A percentile compares a stretch with the other conserved stretches of the same genome.
Evolutionary conservation across 2,113 vertebrate genomes (phyloP).

Genomic region (human (Homo sapiens)): GRCh38 chr15:80974001-80974500

Average conservation of each 20-base stretch:
- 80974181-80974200: neutral
- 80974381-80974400: neutral
- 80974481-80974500: neutral
- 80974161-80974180: neutral
- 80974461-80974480: neutral
- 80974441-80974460: neutral
- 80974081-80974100: neutral
- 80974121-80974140: neutral
- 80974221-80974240: neutral
- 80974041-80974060: neutral
- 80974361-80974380: neutral
- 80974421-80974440: neutral
- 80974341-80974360: neutral
- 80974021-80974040: neutral
- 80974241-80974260: neutral
- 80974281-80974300: neutral
- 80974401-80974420: neutral
- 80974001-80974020: neutral
- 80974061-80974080: accelerated
- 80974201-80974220: neutral
- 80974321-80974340: neutral
- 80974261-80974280: too few species aligned
- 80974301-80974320: neutral
- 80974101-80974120: neutral
- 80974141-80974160: neutral